phyloP scores from a whole-genome alignment of 1,140 invertebrate species.

The Araneus ventricosus region DNA sequence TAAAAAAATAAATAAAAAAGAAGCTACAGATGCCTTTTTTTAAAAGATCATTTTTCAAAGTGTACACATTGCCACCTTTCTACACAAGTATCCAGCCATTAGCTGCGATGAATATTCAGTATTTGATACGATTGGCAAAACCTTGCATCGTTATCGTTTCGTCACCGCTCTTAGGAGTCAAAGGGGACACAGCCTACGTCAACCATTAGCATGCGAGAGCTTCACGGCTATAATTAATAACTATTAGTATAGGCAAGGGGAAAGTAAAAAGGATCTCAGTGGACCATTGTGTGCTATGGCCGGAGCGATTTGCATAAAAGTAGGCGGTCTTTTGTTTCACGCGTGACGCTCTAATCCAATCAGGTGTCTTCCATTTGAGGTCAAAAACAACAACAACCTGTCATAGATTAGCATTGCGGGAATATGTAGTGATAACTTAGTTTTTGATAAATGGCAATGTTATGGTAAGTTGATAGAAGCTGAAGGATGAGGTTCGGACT shows the following conservation, averaged over 20 bases:
- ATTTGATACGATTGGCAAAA: slow-evolving; percentile 19
- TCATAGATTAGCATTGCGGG: background rate
- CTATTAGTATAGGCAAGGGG: slow-evolving; percentile 36
- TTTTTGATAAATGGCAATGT: slow-evolving; percentile 17
- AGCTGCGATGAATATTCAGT: slow-evolving; percentile 25
- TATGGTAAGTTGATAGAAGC: background rate
- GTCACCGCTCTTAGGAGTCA: background rate
- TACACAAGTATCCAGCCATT: background rate
- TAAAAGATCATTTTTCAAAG: background rate
- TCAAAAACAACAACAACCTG: slow-evolving; percentile 51
- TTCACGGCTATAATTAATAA: slow-evolving; percentile 45
- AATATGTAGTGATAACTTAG: slow-evolving; percentile 29
- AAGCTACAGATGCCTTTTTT: background rate
- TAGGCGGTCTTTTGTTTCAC: slow-evolving; percentile 40
- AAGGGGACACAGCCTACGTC: slow-evolving; percentile 33
- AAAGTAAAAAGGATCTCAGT: background rate
- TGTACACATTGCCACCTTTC: background rate
- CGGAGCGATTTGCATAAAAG: slow-evolving; percentile 63
- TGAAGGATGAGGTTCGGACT: background rate
- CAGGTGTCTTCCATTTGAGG: slow-evolving; percentile 51
- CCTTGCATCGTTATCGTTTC: slow-evolving; percentile 39
- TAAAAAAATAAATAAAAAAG: background rate
- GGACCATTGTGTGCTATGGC: slow-evolving; percentile 51
- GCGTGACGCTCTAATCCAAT: slow-evolving; percentile 67
- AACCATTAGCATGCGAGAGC: slow-evolving; percentile 53